Evolutionary conservation across 35 echinoderm and acorn worm genomes (phyloP).

Genomic region (Heliocidaris tuberculata): DNA sequence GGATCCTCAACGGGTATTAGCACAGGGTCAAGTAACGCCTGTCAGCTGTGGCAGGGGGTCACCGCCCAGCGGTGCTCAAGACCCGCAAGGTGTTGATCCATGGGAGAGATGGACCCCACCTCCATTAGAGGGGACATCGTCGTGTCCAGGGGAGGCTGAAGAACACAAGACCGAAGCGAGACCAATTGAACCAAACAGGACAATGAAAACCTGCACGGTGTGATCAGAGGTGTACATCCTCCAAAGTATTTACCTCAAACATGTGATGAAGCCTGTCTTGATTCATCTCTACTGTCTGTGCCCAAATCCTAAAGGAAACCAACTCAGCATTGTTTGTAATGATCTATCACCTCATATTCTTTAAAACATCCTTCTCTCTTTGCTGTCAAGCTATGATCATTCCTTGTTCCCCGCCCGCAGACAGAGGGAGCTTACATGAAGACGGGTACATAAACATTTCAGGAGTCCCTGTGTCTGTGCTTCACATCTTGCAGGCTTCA

Average conservation of each 20-base stretch:
- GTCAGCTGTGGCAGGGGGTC: slow-evolving; percentile 27
- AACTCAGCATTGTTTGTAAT: slow-evolving; percentile 21
- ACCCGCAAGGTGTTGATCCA: background rate
- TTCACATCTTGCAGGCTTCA: background rate
- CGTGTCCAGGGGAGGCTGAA: background rate
- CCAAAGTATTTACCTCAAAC: background rate
- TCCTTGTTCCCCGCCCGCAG: background rate
- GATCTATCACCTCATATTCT: background rate
- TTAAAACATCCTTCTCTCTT: background rate
- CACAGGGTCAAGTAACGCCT: background rate
- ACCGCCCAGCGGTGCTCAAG: background rate
- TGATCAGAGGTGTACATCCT: background rate
- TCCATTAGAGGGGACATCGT: background rate
- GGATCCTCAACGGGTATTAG: slow-evolving; percentile 37
- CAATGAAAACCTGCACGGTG: slow-evolving; percentile 13
- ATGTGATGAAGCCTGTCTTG: background rate
- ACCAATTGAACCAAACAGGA: slow-evolving; percentile 22
- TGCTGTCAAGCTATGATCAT: background rate
- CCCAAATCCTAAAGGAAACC: background rate
- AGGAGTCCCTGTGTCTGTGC: slow-evolving; percentile 39
- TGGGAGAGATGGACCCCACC: slow-evolving; percentile 34
- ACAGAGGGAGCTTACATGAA: slow-evolving; percentile 18
- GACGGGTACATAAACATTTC: slow-evolving; percentile 39
- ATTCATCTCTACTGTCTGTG: background rate
- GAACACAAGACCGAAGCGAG: background rate